Conservation (phyloP, 2,113 vertebrate species). For the Brevimyrus niger region DNA sequence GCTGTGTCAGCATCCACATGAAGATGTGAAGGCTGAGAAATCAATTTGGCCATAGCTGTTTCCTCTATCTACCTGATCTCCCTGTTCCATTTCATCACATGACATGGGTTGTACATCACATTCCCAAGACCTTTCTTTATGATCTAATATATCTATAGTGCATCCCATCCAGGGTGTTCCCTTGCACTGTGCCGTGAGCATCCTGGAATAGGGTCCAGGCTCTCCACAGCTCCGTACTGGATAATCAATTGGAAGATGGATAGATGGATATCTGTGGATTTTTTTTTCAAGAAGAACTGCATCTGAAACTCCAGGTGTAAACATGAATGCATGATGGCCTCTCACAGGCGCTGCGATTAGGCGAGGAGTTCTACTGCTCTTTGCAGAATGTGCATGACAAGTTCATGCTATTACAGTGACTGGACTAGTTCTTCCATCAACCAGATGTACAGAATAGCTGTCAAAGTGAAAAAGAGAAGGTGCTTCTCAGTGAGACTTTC, state of each 20-base stretch:
- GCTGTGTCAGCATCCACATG: background rate
- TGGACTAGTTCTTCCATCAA: background rate
- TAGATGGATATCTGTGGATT: background rate
- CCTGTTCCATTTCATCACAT: background rate
- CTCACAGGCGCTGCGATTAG: background rate
- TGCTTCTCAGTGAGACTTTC: background rate
- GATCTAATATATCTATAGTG: background rate
- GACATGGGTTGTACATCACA: background rate
- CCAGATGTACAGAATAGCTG: background rate
- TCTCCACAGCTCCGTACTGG: background rate
- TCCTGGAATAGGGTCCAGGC: background rate
- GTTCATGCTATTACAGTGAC: background rate
- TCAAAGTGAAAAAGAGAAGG: background rate
- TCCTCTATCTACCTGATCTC: background rate
- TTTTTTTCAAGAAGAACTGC: background rate
- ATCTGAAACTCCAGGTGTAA: conserved; percentile 6
- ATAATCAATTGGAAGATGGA: background rate
- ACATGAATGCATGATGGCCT: background rate
- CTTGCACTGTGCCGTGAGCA: background rate
- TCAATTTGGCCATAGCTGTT: background rate
- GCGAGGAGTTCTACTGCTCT: background rate
- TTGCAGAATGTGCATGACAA: background rate
- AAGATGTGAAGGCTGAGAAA: background rate
- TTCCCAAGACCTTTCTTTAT: background rate
- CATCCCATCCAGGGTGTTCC: background rate